Percentiles rank a stretch among this genome's conserved stretches.
phyloP scores from a whole-genome alignment of 2,113 vertebrate species.

The Gambusia holbrooki region DNA sequence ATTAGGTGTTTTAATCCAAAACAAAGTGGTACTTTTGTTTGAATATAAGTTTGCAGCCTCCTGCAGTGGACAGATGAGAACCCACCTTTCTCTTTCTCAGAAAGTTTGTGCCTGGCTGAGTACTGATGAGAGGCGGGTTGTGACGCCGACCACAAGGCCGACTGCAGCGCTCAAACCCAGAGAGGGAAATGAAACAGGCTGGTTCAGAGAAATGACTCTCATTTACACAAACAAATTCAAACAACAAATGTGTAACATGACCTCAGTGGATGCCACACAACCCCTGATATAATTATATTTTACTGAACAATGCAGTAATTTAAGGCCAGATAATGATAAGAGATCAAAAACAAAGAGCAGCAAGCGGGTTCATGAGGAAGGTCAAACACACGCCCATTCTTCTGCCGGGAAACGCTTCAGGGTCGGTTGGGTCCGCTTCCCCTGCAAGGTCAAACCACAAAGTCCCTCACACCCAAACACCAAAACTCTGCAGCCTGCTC shows the following conservation, averaged over 20 bases:
- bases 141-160: not conserved
- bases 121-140: not conserved
- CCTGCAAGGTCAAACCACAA: not conserved
- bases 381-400: not conserved
- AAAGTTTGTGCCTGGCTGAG: not conserved
- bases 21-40: not conserved
- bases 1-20: not conserved
- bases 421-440: conserved; percentile 28
- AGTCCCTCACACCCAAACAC: conserved; percentile 2
- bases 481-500: conserved; percentile 1
- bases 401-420: conserved; percentile 32
- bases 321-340: not conserved
- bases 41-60: not conserved
- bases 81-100: conserved; percentile 11
- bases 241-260: not conserved
- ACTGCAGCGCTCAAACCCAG: not conserved
- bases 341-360: not conserved
- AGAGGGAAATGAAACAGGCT: conserved; percentile 36
- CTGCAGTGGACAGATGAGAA: not conserved
- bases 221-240: not conserved
- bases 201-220: not conserved
- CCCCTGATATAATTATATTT: not conserved
- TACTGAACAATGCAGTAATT: not conserved
- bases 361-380: not conserved
- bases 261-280: not conserved